Evolutionary conservation across 2,113 vertebrate species (phyloP).

Genomic region (Colinus virginianus): DNA sequence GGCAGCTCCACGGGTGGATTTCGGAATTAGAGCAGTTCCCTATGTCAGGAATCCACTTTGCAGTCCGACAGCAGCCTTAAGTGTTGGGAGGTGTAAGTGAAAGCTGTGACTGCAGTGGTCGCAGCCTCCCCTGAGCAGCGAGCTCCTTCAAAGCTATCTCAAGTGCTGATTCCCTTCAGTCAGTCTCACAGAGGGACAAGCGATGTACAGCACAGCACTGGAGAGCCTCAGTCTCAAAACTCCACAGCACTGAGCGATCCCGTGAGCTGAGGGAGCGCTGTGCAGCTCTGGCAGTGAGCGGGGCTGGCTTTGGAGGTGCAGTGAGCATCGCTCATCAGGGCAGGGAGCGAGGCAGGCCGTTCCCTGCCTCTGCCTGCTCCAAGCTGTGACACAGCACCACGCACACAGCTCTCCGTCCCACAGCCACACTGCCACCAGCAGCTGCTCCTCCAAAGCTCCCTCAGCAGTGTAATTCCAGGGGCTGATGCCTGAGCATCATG

Average conservation of each 20-base stretch:
- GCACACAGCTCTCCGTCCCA: neutral
- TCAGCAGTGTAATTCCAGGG: neutral
- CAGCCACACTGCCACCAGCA: neutral
- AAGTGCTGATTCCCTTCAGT: neutral
- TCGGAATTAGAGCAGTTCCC: neutral
- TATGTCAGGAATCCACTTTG: neutral
- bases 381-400: neutral
- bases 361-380: neutral
- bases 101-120: neutral
- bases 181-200: neutral
- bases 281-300: neutral
- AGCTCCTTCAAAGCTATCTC: neutral
- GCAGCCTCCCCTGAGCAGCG: neutral
- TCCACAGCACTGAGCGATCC: neutral
- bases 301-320: neutral
- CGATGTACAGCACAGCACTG: neutral
- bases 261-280: fast-evolving
- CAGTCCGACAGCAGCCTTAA: neutral
- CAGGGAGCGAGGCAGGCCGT: neutral
- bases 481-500: fast-evolving
- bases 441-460: neutral
- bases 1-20: no score
- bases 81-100: neutral
- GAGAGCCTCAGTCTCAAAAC: neutral
- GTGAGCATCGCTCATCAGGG: neutral